phyloP scores from a whole-genome alignment of 1,140 invertebrate species.

The Drosophila ironensis region DNA sequence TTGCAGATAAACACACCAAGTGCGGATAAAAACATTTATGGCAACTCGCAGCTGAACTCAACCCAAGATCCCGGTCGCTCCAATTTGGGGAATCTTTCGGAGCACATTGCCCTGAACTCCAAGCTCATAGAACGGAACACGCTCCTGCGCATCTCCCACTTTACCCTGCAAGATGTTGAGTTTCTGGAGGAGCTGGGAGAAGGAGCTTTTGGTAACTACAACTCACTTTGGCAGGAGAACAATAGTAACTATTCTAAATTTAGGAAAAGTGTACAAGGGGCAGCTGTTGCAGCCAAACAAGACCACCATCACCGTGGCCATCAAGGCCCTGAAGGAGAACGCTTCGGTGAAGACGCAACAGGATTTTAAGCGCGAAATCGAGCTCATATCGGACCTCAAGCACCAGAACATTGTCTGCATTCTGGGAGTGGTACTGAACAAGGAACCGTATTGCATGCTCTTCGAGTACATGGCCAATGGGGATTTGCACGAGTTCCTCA shows the following conservation, averaged over 20 bases:
- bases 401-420: constrained; percentile 98
- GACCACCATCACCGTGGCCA: constrained; percentile 91
- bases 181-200: constrained; percentile 97
- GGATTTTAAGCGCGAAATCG: constrained; percentile 95
- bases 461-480: constrained; percentile 98
- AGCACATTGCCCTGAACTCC: constrained; percentile 55
- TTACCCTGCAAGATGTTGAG: constrained; percentile 89
- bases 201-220: constrained; percentile 98
- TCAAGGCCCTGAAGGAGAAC: constrained; percentile 97
- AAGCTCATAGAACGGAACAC: constrained; percentile 82
- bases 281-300: constrained; percentile 88
- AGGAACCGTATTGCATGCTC: constrained; percentile 96
- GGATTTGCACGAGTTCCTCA: constrained; percentile 96
- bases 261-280: constrained; percentile 95
- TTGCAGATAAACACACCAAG: constrained; percentile 85
- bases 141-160: constrained; percentile 87
- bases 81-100: constrained; percentile 34
- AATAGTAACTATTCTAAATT: constrained; percentile 28
- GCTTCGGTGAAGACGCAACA: constrained; percentile 94
- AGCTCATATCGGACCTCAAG: constrained; percentile 95
- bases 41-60: constrained; percentile 85
- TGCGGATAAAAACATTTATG: constrained; percentile 91
- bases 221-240: no score
- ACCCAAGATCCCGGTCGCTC: constrained; percentile 89
- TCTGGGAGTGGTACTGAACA: constrained; percentile 94